These are phyloP conservation scores for Spodoptera picta DNA, from an alignment of 2,888 invertebrate species.

Conservation along the genomic window DNA sequence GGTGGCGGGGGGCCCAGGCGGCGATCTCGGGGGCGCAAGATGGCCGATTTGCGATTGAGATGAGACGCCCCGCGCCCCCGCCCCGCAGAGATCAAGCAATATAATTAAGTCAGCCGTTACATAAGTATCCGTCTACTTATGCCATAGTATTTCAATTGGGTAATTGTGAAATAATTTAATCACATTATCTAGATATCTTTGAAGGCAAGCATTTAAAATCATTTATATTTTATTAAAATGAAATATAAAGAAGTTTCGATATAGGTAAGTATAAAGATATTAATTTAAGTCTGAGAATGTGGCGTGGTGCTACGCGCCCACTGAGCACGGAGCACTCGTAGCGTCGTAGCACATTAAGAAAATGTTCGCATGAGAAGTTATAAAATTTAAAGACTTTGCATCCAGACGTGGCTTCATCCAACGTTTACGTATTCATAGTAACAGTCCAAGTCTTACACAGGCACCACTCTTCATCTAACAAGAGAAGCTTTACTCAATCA, in stretches of 20 bases:
- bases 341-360: conserved; percentile 44
- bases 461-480: conserved; percentile 79
- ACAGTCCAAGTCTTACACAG: conserved; percentile 75
- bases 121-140: conserved; percentile 67
- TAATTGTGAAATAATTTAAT: conserved; percentile 34
- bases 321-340: conserved; percentile 44
- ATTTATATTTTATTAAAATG: not conserved
- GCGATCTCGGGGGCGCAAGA: conserved; percentile 86
- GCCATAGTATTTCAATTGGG: conserved; percentile 32
- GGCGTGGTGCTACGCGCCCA: conserved; percentile 42
- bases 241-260: conserved; percentile 12
- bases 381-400: conserved; percentile 60
- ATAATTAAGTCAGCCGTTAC: conserved; percentile 84
- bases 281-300: conserved; percentile 28
- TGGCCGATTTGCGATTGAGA: conserved; percentile 89
- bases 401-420: conserved; percentile 71
- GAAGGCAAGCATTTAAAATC: conserved; percentile 1
- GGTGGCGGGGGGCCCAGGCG: conserved; percentile 82
- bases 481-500: conserved; percentile 75
- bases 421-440: conserved; percentile 80
- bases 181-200: conserved; percentile 23
- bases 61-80: conserved; percentile 80
- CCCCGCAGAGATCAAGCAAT: conserved; percentile 84
- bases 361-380: conserved; percentile 38
- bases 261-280: conserved; percentile 14